Evolutionary conservation across 2,113 vertebrate genomes (phyloP).

Genomic region (Malurus alboscapulatus): DNA sequence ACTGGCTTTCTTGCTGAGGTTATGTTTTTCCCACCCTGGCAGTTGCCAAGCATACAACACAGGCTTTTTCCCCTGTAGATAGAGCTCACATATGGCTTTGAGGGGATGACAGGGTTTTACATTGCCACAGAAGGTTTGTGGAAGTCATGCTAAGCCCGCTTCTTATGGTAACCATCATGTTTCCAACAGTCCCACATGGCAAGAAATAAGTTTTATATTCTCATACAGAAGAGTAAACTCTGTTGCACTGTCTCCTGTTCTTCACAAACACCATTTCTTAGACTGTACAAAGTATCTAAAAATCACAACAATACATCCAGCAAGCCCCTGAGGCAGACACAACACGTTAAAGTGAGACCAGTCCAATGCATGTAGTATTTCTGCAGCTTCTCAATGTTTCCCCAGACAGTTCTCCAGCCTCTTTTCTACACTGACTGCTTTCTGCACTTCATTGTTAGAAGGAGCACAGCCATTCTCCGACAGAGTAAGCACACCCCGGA

Average conservation of each 20-base stretch:
- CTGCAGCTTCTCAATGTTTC: not conserved
- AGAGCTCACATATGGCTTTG: not conserved
- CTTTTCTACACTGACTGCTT: not conserved
- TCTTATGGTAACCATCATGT: not conserved
- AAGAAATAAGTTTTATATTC: not conserved
- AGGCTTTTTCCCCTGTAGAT: accelerated
- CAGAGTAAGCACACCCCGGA: not conserved
- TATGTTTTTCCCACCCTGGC: not conserved
- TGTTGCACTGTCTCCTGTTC: not conserved
- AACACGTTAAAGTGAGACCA: not conserved
- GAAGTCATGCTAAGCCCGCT: not conserved
- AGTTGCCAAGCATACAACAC: not conserved
- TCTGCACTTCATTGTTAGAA: not conserved
- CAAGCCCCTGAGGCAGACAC: not conserved
- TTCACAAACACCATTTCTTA: not conserved
- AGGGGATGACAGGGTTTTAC: not conserved
- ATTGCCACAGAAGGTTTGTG: not conserved
- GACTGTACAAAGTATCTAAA: not conserved
- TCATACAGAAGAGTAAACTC: not conserved
- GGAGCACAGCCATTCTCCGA: not conserved
- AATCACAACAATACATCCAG: not conserved
- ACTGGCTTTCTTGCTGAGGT: not conserved
- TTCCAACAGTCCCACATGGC: not conserved
- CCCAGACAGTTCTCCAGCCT: not conserved
- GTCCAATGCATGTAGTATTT: not conserved